These are phyloP conservation scores for Phortica magna DNA, from an alignment of 2,888 invertebrate genomes.

Conservation along the genomic window DNA sequence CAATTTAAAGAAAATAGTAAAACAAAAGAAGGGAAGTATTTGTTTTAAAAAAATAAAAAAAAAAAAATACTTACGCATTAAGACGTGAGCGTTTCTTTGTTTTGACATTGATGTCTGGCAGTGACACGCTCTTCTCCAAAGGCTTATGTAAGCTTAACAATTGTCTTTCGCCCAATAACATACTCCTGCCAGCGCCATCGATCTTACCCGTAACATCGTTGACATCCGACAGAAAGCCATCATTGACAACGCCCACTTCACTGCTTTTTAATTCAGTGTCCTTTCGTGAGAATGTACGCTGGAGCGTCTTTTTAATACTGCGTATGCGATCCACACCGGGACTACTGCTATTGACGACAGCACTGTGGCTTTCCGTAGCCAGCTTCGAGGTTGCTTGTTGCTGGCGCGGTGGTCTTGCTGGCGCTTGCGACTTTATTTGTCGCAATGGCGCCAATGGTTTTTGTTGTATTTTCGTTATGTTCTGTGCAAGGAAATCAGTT, in stretches of 20 bases:
- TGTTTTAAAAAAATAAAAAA: neutral
- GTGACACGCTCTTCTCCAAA: conserved; percentile 88
- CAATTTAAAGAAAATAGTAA: neutral
- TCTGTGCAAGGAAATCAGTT: conserved; percentile 74
- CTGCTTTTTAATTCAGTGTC: conserved; percentile 67
- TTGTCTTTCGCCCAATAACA: conserved; percentile 56
- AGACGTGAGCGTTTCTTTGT: conserved; percentile 85
- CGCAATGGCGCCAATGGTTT: conserved; percentile 22
- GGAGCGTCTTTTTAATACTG: conserved; percentile 78
- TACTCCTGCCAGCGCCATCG: conserved; percentile 27
- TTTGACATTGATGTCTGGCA: conserved; percentile 90
- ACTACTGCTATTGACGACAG: conserved; percentile 35
- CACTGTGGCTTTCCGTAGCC: conserved; percentile 50
- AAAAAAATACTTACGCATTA: conserved; percentile 82
- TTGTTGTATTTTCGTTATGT: conserved; percentile 62
- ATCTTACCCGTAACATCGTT: conserved; percentile 37
- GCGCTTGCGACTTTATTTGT: conserved; percentile 45
- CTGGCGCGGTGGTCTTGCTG: conserved; percentile 68
- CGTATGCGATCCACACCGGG: conserved; percentile 68
- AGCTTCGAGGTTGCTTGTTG: conserved; percentile 61
- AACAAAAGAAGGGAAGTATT: too few relatives aligned
- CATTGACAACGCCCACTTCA: conserved; percentile 58
- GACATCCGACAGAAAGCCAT: conserved; percentile 66
- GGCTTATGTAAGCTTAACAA: conserved; percentile 81
- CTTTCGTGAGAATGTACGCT: conserved; percentile 80